These are phyloP conservation scores for Paraescarpia echinospica DNA, from an alignment of 1,140 invertebrate genomes.

Conservation along the genomic window DNA sequence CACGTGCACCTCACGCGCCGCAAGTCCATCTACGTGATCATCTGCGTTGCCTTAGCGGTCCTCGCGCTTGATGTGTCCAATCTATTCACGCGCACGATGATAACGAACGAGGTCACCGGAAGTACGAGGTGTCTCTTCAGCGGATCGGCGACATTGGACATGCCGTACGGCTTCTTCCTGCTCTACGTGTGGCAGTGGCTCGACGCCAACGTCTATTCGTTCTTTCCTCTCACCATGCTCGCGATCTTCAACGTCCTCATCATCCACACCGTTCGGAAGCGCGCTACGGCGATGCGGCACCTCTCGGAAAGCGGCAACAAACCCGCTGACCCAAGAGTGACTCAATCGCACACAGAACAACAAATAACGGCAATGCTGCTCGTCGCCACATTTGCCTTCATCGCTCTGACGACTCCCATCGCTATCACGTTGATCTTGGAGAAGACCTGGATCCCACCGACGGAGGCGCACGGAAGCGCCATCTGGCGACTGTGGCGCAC, in stretches of 20 bases:
- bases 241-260: slow-evolving; percentile 16
- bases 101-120: too few relatives aligned
- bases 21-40: not conserved
- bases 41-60: too few relatives aligned
- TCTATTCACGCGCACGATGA: too few relatives aligned
- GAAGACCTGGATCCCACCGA: not conserved
- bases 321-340: not conserved
- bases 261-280: not conserved
- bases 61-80: too few relatives aligned
- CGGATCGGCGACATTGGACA: too few relatives aligned
- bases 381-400: not conserved
- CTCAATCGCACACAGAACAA: not conserved
- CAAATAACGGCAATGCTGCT: slow-evolving; percentile 4
- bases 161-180: slow-evolving; percentile 5
- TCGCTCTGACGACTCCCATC: not conserved
- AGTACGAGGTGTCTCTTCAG: too few relatives aligned
- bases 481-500: slow-evolving; percentile 1
- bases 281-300: too few relatives aligned
- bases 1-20: slow-evolving; percentile 11
- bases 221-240: not conserved
- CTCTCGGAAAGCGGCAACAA: not conserved
- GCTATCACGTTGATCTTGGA: not conserved
- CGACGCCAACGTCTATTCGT: not conserved
- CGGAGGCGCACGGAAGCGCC: not conserved
- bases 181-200: slow-evolving; percentile 10